Base-by-base conservation (phyloP, 2,797 vertebrate genomes). In the Leptodactylus fallax region DNA sequence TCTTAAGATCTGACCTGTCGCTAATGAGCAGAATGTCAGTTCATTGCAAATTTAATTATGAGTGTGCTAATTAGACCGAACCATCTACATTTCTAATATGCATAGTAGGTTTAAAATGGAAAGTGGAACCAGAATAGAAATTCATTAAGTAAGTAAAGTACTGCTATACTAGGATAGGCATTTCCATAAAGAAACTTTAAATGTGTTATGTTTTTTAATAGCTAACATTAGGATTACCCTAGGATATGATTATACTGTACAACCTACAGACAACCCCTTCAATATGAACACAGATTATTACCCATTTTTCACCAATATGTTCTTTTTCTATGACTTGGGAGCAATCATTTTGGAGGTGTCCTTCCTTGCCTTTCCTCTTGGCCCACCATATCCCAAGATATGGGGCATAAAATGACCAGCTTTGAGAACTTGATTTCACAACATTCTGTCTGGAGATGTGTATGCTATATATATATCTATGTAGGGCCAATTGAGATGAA, bases 11-110 rank as follows among this genome's bases (percentile, higher is more conserved):
- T 82, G 53, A 87, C 85, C 76, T 49, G 69, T n/a, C 17, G 27
- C 86, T 87, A 87, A 83, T 87, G 58, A 51, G 36, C 21, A 76
- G 21, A 82, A 87, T 82, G 79, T 55, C 79, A 81, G 45, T 74
- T 45, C 69, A 87, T 55, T 56, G 19, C 71, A 87, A 58, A 67
- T 65, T 81, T 83, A 55, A 87, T 83, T 77, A 77, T 27, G 63
- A 58, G 25, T 27, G 45, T 78, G 60, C 80, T 55, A 83, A 87
- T 87, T 56, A 83, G 56, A 78, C 45, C 67, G 60, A 47, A 27
- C 25, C 25, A 47, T 53, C 82, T 83, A 56, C 55, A 55, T 23
- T 77, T 47, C 55, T 55, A 23, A 60, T 82, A 23, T 53, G 60
- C 21, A 87, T 69, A 19, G 55, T 55, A 53, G 49, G 45, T 49